Conservation (phyloP, 2,797 vertebrate species). For the Ataeniobius toweri region DNA sequence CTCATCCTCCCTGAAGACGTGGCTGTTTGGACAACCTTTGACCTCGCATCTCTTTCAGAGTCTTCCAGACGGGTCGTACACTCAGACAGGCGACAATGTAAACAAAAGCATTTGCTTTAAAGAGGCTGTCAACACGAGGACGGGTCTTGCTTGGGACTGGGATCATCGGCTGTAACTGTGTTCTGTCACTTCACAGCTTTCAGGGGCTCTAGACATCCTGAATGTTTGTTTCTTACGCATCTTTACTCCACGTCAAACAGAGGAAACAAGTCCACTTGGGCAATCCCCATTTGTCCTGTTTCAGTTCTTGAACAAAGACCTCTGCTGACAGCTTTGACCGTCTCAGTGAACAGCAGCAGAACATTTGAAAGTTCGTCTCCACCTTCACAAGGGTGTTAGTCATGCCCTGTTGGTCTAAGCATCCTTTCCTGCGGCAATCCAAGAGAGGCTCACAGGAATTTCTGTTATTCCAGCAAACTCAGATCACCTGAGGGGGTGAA, state of each 20-base stretch:
- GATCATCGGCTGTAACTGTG: conserved; percentile 23
- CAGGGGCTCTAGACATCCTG: conserved; percentile 23
- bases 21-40: conserved; percentile 72
- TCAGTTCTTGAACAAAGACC: conserved; percentile 9
- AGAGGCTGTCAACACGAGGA: conserved; percentile 37
- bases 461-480: conserved; percentile 67
- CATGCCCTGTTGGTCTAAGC: conserved; percentile 35
- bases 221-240: conserved; percentile 21
- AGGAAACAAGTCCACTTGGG: background rate
- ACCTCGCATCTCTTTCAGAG: conserved; percentile 42
- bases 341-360: conserved; percentile 29
- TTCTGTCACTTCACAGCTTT: conserved; percentile 29
- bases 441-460: conserved; percentile 61
- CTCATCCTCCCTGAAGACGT: conserved; percentile 42
- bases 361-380: conserved; percentile 25
- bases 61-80: conserved; percentile 44
- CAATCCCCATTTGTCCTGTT: background rate
- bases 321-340: conserved; percentile 22
- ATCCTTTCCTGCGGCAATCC: conserved; percentile 49
- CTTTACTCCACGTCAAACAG: background rate
- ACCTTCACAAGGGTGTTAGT: conserved; percentile 43
- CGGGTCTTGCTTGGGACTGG: conserved; percentile 38
- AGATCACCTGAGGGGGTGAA: conserved; percentile 52
- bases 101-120: conserved; percentile 56
- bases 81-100: conserved; percentile 37